Evolutionary conservation across 2,797 vertebrate genomes (phyloP).

Genomic region (Periparus ater): DNA sequence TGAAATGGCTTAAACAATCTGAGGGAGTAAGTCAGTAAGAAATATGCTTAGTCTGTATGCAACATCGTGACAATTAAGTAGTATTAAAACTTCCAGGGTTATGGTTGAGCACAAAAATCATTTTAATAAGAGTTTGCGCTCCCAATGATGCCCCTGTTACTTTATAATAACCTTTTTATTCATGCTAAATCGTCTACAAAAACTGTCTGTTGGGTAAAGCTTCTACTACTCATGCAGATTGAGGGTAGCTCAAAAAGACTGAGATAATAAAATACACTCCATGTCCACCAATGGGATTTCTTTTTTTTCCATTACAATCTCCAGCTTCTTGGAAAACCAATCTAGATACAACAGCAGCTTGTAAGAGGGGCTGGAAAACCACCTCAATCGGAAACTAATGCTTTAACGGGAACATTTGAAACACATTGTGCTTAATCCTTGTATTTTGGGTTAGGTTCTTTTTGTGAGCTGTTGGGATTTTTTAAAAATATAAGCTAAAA

Average conservation of each 20-base stretch:
- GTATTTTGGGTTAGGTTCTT: background rate
- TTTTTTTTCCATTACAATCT: background rate
- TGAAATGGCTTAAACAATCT: background rate
- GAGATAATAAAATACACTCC: background rate
- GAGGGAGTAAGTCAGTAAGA: background rate
- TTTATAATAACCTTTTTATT: background rate
- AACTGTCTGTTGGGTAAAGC: background rate
- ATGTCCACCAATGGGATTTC: background rate
- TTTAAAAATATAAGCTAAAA: background rate
- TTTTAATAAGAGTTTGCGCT: background rate
- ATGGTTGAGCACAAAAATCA: background rate
- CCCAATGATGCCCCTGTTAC: background rate
- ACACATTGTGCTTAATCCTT: background rate
- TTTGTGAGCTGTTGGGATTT: background rate
- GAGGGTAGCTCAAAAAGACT: background rate
- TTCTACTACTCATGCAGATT: background rate
- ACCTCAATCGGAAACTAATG: background rate
- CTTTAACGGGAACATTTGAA: background rate
- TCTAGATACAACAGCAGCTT: background rate
- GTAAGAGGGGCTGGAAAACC: background rate
- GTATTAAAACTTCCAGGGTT: background rate
- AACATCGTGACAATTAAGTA: background rate
- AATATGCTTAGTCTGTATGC: background rate
- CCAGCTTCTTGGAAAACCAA: background rate
- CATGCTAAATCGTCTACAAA: background rate